Percentiles rank a stretch among this genome's conserved stretches.
Evolutionary conservation across 2,797 vertebrate species (phyloP).

Genomic region (Rhabdophis nuchalis): DNA sequence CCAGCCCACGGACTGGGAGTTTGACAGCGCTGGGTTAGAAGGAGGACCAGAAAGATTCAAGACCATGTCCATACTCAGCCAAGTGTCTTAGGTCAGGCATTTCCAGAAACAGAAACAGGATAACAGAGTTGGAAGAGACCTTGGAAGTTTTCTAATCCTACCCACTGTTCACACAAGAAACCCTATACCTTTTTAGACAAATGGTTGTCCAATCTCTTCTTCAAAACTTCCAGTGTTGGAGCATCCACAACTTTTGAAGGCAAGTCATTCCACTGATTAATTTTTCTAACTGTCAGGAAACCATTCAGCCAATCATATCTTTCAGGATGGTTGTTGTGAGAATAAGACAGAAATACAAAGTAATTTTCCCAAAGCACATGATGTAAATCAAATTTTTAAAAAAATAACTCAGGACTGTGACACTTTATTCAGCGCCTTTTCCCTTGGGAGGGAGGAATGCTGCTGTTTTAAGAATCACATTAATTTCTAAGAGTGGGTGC

Average conservation of each 20-base stretch:
- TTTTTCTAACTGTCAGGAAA: neutral
- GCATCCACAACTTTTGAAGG: neutral
- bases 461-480: neutral
- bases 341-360: neutral
- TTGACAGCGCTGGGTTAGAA: neutral
- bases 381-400: neutral
- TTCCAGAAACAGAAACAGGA: neutral
- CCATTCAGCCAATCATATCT: neutral
- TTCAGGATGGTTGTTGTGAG: neutral
- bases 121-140: neutral
- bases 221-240: neutral
- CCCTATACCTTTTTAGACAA: neutral
- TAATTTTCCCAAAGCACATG: neutral
- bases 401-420: neutral
- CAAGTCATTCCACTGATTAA: neutral
- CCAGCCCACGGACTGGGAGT: no score
- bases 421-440: neutral
- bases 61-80: neutral
- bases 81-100: neutral
- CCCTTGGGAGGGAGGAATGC: neutral
- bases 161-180: neutral
- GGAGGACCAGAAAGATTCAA: neutral
- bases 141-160: neutral
- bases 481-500: neutral
- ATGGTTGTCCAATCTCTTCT: neutral